These are phyloP conservation scores for Dynastes tityus DNA, from an alignment of 2,888 invertebrate species.

Conservation along the genomic window DNA sequence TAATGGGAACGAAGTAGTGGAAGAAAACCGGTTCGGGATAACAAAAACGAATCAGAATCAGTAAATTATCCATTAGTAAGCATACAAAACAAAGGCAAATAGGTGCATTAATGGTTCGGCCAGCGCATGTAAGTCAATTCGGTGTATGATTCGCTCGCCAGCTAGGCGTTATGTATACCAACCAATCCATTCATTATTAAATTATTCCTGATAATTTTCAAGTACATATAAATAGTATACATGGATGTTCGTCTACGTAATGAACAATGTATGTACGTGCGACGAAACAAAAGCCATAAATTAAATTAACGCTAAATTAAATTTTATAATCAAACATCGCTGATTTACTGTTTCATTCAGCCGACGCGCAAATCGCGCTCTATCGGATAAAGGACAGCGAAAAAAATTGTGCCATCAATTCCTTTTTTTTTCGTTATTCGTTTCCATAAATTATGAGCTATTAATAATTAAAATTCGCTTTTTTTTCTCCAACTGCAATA, in stretches of 20 bases:
- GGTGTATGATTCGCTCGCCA: constrained; percentile 21
- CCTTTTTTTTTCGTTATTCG: constrained; percentile 30
- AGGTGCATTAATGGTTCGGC: constrained; percentile 17
- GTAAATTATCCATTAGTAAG: not conserved
- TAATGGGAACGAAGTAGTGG: too few relatives aligned
- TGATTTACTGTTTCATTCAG: constrained; percentile 59
- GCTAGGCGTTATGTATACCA: constrained; percentile 16
- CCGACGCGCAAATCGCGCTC: constrained; percentile 34
- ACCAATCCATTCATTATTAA: constrained; percentile 44
- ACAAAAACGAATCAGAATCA: not conserved
- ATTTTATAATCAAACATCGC: constrained; percentile 63
- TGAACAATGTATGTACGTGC: constrained; percentile 63
- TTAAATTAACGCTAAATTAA: constrained; percentile 67
- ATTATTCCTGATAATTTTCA: constrained; percentile 49
- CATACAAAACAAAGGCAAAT: not conserved
- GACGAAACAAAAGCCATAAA: constrained; percentile 61
- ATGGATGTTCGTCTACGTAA: constrained; percentile 56
- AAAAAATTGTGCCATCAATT: constrained; percentile 36
- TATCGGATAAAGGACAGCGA: constrained; percentile 31
- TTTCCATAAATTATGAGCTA: constrained; percentile 40
- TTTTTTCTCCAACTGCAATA: constrained; percentile 20
- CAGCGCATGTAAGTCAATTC: constrained; percentile 28
- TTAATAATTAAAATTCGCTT: constrained; percentile 40
- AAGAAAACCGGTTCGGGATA: not conserved
- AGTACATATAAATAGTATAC: constrained; percentile 46